These are phyloP conservation scores for Nyctibius bracteatus DNA, from an alignment of 2,113 vertebrate species.

Conservation along the genomic window DNA sequence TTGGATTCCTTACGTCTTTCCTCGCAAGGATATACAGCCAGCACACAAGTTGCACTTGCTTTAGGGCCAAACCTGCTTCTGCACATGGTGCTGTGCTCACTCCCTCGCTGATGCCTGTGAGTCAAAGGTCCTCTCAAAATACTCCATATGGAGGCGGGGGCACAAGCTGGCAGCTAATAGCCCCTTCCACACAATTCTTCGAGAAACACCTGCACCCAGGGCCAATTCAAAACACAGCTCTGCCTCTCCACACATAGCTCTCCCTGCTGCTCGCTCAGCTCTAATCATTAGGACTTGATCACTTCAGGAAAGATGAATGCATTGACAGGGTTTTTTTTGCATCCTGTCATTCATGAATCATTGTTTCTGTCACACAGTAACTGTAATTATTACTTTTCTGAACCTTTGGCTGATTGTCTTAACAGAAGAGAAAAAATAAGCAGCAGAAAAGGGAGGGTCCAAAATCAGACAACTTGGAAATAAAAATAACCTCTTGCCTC, in stretches of 20 bases:
- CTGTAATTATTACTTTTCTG: slow-evolving; percentile 5
- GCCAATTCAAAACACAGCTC: neutral
- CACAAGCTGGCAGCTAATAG: neutral
- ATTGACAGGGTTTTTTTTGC: neutral
- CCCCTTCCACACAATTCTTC: neutral
- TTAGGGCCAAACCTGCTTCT: neutral
- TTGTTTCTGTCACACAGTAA: neutral
- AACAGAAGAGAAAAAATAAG: neutral
- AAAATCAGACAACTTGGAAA: neutral
- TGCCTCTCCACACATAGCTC: neutral
- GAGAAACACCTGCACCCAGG: neutral
- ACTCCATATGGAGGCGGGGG: fast-evolving
- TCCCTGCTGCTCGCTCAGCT: neutral
- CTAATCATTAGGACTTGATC: neutral
- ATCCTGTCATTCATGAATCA: neutral
- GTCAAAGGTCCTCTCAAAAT: neutral
- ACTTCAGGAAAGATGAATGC: neutral
- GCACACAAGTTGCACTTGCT: neutral
- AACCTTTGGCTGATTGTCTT: neutral
- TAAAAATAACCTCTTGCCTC: neutral
- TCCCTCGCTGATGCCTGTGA: neutral
- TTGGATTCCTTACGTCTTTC: neutral
- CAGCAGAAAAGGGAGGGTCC: neutral
- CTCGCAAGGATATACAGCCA: neutral
- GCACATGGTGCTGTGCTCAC: neutral